phyloP scores from a whole-genome alignment of 2,888 invertebrate species.

The Napeogenes sylphis region DNA sequence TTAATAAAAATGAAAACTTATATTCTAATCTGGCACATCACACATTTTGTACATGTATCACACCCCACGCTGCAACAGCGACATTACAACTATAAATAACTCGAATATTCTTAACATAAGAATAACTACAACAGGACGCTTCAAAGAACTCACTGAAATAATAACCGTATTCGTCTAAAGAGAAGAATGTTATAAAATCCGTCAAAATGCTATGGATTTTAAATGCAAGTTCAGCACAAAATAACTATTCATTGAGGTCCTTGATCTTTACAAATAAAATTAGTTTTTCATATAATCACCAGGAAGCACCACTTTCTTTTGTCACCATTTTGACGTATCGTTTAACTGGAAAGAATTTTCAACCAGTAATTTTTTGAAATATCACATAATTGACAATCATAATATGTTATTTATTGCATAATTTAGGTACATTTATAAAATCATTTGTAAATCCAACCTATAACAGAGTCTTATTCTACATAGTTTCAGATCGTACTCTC shows the following conservation, averaged over 20 bases:
- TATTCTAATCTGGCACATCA: constrained; percentile 61
- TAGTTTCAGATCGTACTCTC: constrained; percentile 20
- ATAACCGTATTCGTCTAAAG: constrained; percentile 23
- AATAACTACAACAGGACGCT: constrained; percentile 64
- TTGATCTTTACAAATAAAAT: neutral
- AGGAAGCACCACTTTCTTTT: too few species aligned
- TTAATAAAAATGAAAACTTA: constrained; percentile 23
- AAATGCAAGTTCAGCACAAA: too few species aligned
- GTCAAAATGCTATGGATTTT: constrained; percentile 9
- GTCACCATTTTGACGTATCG: constrained; percentile 14
- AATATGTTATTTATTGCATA: constrained; percentile 16
- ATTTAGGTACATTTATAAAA: constrained; percentile 16
- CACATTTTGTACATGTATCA: constrained; percentile 46
- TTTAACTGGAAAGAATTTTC: constrained; percentile 17
- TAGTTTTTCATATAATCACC: too few species aligned
- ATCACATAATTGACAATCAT: constrained; percentile 27
- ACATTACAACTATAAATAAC: constrained; percentile 48
- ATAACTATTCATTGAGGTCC: too few species aligned
- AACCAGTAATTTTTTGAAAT: constrained; percentile 26
- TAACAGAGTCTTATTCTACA: neutral
- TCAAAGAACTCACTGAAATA: constrained; percentile 44
- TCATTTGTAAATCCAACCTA: neutral
- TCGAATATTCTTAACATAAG: constrained; percentile 73
- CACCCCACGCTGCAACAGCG: constrained; percentile 45
- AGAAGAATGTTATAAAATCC: constrained; percentile 17